Evolutionary conservation across 2,797 vertebrate species (phyloP), one percentile per base, ranked within the genome.

Genomic region (Melanotaenia nigrans): DNA sequence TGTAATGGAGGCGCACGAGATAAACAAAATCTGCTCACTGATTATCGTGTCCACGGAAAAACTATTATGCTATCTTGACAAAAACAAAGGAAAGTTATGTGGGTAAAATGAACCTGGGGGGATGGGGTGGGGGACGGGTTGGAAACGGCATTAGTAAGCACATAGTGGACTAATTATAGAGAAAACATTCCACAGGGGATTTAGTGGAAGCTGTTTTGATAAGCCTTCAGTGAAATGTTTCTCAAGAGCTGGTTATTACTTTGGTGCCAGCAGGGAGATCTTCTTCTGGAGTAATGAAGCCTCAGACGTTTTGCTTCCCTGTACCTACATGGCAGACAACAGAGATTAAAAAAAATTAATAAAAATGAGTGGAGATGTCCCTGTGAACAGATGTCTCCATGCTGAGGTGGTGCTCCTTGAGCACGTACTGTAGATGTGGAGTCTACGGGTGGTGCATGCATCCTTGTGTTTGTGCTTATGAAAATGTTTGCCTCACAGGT

Each of bases 401-500:
- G 70, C 75, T 60, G 57, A 63, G 76, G 38, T 20, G 61, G 42
- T 79, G 74, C 54, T 79, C 66, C 45, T 61, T 32, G 16, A 73
- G 0, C 59, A 10, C 51, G 16, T 14, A 11, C 35, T 12, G 35
- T 66, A 77, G 75, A 57, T 1, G 28, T 61, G 35, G 69, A 67
- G 24, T 36, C 16, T 25, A 8, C 13, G 12, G 16, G 5, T 1
- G 42, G 42, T 72, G 71, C 62, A 42, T 72, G 71, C 62, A 42
- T 85, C 53, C 11, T 68, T 70, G 32, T 79, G 71, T 78, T 63
- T 64, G 73, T 89, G 53, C 78, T 86, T 22, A 79, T 74, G 18
- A 65, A 81, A 72, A 62, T 92, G 79, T 92, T 87, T 93, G 60
- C 89, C 90, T 92, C 89, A 57, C 91, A 95, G 94, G 94, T 94